Base-by-base conservation (phyloP, 2,797 vertebrate species). In the Characodon lateralis region DNA sequence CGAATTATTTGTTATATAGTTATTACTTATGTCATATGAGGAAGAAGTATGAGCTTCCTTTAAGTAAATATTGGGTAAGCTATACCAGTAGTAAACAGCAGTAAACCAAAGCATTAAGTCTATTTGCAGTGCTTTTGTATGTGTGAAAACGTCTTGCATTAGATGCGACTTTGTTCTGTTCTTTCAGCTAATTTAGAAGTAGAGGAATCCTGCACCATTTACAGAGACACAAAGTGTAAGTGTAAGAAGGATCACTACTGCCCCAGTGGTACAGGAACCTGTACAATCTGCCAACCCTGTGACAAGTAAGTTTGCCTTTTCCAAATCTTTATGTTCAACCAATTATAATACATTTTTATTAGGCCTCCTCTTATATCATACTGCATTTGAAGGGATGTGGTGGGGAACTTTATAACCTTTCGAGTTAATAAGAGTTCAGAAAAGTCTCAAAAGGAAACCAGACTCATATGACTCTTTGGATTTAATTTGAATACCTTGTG, bases 211-310 rank as follows among this genome's bases (percentile, higher is more conserved):
- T 96, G 95, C 31, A 90, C 83, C 1, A 0, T 0, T 6, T 10
- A 0, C 14, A 22, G 0, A 0, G 6, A 96, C 77, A 3, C 88
- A 0, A 90, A 77, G 73, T 96, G 95, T 79, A 16, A 1, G 18
- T 96, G 95, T 74, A 58, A 73, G 73, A 0, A 71, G 0, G 22
- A 24, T 16, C 58, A 93, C 77, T 95, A 73, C 28, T 95, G 94
- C 73, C 6, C 0, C 56, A 83, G 31, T 5, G 53, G 0, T 2
- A 13, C 0, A 26, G 71, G 31, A 12, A 41, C 0, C 24, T 95
- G 94, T 51, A 72, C 0, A 8, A 0, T 71, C 41, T 96, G 95
- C 74, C 3, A 65, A 0, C 13, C 56, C 0, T 95, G 95, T 86
- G 0, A n/a, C 13, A 20, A 0, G 95, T 96, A 89, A 80, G 93